Evolutionary conservation across 2,888 invertebrate species (phyloP), one percentile per base, ranked within the genome.

Genomic region (Salticus scenicus): DNA sequence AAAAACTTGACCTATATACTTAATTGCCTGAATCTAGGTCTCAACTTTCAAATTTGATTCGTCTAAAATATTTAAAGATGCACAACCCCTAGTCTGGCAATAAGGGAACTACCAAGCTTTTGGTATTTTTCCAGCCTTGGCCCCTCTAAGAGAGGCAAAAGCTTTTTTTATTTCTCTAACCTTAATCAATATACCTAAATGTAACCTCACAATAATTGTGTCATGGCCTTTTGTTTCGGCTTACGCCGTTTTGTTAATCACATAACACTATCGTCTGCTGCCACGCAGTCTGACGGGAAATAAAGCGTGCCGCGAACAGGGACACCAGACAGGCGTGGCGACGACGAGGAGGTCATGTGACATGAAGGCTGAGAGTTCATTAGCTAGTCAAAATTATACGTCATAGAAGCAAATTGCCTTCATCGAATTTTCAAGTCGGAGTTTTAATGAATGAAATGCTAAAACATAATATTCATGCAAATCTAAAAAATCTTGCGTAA

Each of bases 1-100:
- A 20, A 69, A 81, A 81, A 81, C 81, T 81, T 81, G 81, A 81
- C 81, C 81, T 12, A 81, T 69, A 69, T 81, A 14, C n/a, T 27
- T n/a, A 70, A 63, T 51, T 57, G 77, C 37, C 31, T 30, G 66
- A 14, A 81, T 69, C 64, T 74, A 74, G 81, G 81, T 14, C 81
- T 57, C 33, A n/a, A 57, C 69, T 69, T 74, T 75, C 33, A 37
- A 31, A n/a, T 10, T 37, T 37, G 4, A 37, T 10, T 37, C 37
- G 7, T 37, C 37, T 57, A 47, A 47, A 47, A 47, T 47, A 2
- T n/a, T 47, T 24, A 57, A 70, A 74, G 74, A 81, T 81, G 74
- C 74, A 74, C 74, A 66, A 69, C 41, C 67, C 80, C 67, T n/a
- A n/a, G 64, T 66, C 63, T 73, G 24, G 14, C n/a, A 20, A 20